These are phyloP conservation scores for Miopithecus talapoin DNA, from an alignment of 2,797 vertebrate species.

Conservation along the genomic window DNA sequence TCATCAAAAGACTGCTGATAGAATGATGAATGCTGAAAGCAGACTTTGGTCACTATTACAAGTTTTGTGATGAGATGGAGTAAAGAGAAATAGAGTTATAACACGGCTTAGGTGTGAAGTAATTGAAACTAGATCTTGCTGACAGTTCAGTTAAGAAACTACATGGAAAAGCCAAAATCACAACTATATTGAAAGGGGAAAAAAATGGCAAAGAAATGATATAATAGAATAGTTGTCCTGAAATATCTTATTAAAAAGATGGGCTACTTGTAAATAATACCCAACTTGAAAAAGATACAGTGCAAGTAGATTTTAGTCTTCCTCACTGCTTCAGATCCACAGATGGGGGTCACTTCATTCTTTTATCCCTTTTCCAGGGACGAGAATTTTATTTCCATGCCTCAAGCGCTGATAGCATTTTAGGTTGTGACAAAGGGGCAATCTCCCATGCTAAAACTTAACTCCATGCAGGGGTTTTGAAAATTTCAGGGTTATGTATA, in stretches of 20 bases:
- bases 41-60: not conserved
- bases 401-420: not conserved
- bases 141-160: not conserved
- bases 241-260: conserved; percentile 3
- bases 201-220: not conserved
- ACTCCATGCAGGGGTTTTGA: not conserved
- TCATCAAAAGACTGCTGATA: not conserved
- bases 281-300: not conserved
- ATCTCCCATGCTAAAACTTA: not conserved
- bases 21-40: not conserved
- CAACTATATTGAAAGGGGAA: not conserved
- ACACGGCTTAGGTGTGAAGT: not conserved
- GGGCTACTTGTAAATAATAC: not conserved
- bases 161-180: not conserved
- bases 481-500: not conserved
- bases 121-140: not conserved
- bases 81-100: not conserved
- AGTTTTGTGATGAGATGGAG: not conserved
- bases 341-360: not conserved
- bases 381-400: not conserved
- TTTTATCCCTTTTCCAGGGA: not conserved
- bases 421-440: not conserved
- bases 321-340: not conserved
- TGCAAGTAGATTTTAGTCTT: not conserved
- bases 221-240: not conserved